Base-by-base conservation (phyloP, 2,113 vertebrate genomes). In the Pleuronectes platessa region DNA sequence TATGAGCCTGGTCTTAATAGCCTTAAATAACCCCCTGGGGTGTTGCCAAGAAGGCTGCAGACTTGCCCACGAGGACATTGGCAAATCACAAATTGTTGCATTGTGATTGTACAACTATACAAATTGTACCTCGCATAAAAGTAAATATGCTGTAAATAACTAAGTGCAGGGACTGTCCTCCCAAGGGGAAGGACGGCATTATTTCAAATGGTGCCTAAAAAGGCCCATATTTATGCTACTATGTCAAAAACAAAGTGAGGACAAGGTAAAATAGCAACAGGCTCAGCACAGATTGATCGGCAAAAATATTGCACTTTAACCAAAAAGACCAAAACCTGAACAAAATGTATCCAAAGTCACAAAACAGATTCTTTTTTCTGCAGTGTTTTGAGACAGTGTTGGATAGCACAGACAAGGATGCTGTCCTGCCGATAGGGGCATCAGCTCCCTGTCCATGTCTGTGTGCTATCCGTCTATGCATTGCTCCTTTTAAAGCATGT, bases 401-500 rank as follows among this genome's bases (percentile, higher is more conserved):
- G 40, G 40, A 42, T 0, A 42, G 12, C 40, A 42, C 40, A 49
- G 17, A 49, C 40, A 49, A 49, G 45, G 4, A 49, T 2, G 15
- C 14, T 4, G 45, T 49, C 45, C 4, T 49, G 45, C 15, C 15
- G 15, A 17, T 47, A 47, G 45, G 14, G 45, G 45, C 45, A 15
- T 47, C 13, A 17, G 12, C 15, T n/a, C 4, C 26, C 13, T 62
- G 20, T 68, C 59, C 11, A 8, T 51, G 24, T 72, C 37, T 74
- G 27, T 71, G 17, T 37, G 15, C 71, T 58, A 76, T 75, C 26
- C 62, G 11, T 71, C 37, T 53, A 21, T 62, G 71, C 69, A 35
- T 74, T 61, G 20, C 40, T 68, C 11, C 14, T 53, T 74, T 84
- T 65, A 77, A 76, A 81, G 53, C 49, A 55, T 55, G 71, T 78